Evolutionary conservation across 1,140 invertebrate genomes (phyloP).

Genomic region (Zelostemma sp.): DNA sequence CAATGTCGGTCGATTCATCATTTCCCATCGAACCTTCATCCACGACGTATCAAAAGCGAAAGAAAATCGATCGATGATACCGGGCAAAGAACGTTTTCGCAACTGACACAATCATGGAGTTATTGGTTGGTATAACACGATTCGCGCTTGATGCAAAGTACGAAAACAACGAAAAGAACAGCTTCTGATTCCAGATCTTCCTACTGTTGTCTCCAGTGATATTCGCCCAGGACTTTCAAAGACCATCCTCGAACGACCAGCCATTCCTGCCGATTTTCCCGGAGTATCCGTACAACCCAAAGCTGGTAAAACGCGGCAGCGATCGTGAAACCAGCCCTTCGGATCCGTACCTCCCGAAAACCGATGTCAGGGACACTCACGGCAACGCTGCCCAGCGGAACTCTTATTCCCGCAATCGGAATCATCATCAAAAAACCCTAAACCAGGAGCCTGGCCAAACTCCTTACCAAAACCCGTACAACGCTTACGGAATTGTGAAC

Average conservation of each 20-base stretch:
- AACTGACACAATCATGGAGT: slow-evolving; percentile 49
- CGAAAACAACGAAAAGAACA: too few species aligned
- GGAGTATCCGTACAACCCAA: slow-evolving; percentile 62
- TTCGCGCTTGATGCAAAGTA: too few species aligned
- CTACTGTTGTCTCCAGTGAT: slow-evolving; percentile 53
- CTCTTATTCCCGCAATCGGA: slow-evolving; percentile 36
- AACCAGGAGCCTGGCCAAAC: slow-evolving; percentile 34
- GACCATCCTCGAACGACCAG: slow-evolving; percentile 57
- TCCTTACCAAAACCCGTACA: slow-evolving; percentile 28
- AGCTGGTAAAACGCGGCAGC: slow-evolving; percentile 60
- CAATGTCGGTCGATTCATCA: slow-evolving; percentile 63
- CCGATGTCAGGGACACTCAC: slow-evolving; percentile 57
- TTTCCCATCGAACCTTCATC: slow-evolving; percentile 51
- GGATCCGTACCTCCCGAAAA: slow-evolving; percentile 57
- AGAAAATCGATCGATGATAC: slow-evolving; percentile 33
- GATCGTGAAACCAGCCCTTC: slow-evolving; percentile 49
- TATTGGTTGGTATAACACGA: slow-evolving; percentile 61
- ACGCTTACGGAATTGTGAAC: slow-evolving; percentile 47
- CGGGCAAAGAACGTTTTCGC: slow-evolving; percentile 15
- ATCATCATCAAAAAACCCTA: slow-evolving; percentile 49
- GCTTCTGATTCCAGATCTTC: slow-evolving; percentile 55
- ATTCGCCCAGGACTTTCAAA: slow-evolving; percentile 45
- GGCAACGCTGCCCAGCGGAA: slow-evolving; percentile 45
- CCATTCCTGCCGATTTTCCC: slow-evolving; percentile 67
- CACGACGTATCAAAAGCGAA: slow-evolving; percentile 41